These are phyloP conservation scores for Agrilus cyanescens DNA, from an alignment of 2,888 invertebrate genomes.

Conservation along the genomic window DNA sequence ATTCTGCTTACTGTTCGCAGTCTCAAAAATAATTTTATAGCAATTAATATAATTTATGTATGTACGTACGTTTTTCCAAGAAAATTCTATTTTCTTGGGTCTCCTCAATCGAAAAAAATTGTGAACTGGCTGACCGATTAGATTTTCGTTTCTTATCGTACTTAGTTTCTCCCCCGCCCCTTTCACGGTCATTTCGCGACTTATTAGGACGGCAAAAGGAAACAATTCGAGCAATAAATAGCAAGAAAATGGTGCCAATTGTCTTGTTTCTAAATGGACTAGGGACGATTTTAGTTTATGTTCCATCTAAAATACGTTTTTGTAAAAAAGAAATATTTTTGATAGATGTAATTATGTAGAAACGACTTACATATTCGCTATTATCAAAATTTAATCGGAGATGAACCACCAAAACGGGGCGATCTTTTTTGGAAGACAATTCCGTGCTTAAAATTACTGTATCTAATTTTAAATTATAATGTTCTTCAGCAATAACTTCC, in stretches of 20 bases:
- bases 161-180: conserved; percentile 69
- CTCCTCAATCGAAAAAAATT: conserved; percentile 66
- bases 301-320: conserved; percentile 22
- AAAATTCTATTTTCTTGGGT: conserved; percentile 69
- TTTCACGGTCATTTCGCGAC: conserved; percentile 60
- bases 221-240: conserved; percentile 67
- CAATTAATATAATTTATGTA: no score
- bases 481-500: conserved; percentile 72
- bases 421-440: conserved; percentile 33
- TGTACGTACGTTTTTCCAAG: conserved; percentile 72
- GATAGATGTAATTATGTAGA: not conserved
- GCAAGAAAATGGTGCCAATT: conserved; percentile 53
- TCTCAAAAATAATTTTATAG: no score
- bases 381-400: conserved; percentile 82
- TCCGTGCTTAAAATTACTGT: conserved; percentile 62
- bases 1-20: no score
- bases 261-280: conserved; percentile 25
- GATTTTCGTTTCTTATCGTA: conserved; percentile 47
- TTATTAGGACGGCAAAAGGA: conserved; percentile 76
- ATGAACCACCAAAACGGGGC: conserved; percentile 45
- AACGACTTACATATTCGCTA: conserved; percentile 53
- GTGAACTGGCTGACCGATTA: conserved; percentile 47
- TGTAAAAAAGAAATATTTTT: no score
- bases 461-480: conserved; percentile 62
- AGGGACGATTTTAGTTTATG: no score